Base-by-base conservation (phyloP, 2,113 vertebrate species). In the Alouatta palliata region DNA sequence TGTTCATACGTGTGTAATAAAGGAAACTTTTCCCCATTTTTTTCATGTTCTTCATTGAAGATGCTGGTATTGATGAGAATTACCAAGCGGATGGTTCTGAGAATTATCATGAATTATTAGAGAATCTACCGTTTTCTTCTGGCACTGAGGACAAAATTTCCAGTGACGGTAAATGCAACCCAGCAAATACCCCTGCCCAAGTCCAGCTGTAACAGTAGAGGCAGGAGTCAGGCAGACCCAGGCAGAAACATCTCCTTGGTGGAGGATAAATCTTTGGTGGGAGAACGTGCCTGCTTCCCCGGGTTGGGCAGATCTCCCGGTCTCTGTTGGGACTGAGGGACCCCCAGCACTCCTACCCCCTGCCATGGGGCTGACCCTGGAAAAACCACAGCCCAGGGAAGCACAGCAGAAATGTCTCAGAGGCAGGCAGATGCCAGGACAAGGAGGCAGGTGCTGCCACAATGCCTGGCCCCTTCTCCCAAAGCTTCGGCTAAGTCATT, bases 181-280 rank as follows among this genome's bases (percentile, higher is more conserved):
- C 0, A 1, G 23, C 13, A 12, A n/a, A 30, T 8, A 4, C 40
- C 30, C 43, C 35, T 16, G 16, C 71, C 45, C 25, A n/a, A 21
- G 45, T 13, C 43, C 35, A 45, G 37, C 19, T 0, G 1, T 5
- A 21, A 37, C 25, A 35, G 71, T 66, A 35, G 49, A 54, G 30
- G 30, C 16, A 21, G 37, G 9, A 30, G 54, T 25, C 21, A n/a
- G 61, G 5, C 70, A 9, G 84, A 13, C 12, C 14, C 1, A 1
- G 7, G 5, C 0, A 1, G 40, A 61, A 14, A 10, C 0, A 5
- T 16, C 27, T 77, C 21, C 12, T 16, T 35, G 14, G 1, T 0
- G 13, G 16, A 23, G 91, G 54, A 19, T 3, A 35, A 14, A 17
- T 17, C 17, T 2, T 6, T 19, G 45, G 45, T 2, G 17, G 5